Evolutionary conservation across 1,140 invertebrate species (phyloP).

Genomic region (Drosophila kurseongensis): DNA sequence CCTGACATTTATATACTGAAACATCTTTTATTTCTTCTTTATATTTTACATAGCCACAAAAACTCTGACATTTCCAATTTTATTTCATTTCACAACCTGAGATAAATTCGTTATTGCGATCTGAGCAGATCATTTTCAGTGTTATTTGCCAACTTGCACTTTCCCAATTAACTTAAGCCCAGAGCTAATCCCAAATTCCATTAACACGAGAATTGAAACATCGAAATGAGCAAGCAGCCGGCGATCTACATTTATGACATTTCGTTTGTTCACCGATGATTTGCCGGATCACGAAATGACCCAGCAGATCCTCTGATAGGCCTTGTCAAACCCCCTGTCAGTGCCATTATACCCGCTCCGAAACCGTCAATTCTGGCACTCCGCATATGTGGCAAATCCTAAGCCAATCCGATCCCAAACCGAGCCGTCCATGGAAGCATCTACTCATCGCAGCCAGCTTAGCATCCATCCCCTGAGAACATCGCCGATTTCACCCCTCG

Average conservation of each 20-base stretch:
- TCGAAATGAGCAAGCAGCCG: constrained; percentile 41
- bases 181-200: constrained; percentile 36
- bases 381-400: constrained; percentile 43
- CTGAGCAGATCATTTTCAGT: constrained; percentile 9
- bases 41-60: too few relatives aligned
- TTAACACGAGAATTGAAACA: constrained; percentile 50
- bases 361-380: constrained; percentile 18
- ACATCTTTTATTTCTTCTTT: too few relatives aligned
- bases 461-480: constrained; percentile 54
- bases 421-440: constrained; percentile 42
- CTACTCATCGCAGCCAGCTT: constrained; percentile 33
- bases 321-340: constrained; percentile 54
- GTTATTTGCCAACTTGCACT: constrained; percentile 18
- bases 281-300: constrained; percentile 35
- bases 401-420: constrained; percentile 34
- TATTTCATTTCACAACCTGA: too few relatives aligned
- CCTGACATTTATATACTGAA: too few relatives aligned
- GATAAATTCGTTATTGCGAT: too few relatives aligned
- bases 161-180: constrained; percentile 28
- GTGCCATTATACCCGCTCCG: constrained; percentile 39
- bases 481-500: constrained; percentile 13
- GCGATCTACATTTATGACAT: constrained; percentile 48
- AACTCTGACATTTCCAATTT: too few relatives aligned
- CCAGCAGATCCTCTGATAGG: constrained; percentile 35
- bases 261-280: constrained; percentile 42